Evolutionary conservation across 1,140 invertebrate genomes (phyloP).

Genomic region (Hypsibius dujardini): DNA sequence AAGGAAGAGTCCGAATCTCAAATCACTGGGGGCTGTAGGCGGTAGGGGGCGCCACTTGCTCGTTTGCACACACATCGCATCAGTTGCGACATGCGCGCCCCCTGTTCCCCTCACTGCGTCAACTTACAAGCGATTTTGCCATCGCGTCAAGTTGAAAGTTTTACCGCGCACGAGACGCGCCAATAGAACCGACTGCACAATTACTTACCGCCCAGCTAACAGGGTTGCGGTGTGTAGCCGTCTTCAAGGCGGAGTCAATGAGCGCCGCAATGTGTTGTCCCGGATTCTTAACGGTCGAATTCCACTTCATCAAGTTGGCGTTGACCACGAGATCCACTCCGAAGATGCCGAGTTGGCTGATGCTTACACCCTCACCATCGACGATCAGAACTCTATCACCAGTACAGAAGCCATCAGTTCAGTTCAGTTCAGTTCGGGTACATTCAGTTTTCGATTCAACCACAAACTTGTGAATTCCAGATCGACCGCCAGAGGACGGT

Average conservation of each 20-base stretch:
- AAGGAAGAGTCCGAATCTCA: background rate
- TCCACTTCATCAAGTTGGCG: background rate
- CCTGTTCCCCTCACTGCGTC: too few species aligned
- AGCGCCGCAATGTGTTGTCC: background rate
- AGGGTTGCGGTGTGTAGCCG: too few species aligned
- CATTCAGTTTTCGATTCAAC: background rate
- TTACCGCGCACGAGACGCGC: background rate
- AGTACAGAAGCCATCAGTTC: too few species aligned
- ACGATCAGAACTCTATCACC: background rate
- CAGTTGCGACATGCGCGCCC: too few species aligned
- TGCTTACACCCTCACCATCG: background rate
- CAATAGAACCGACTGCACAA: background rate
- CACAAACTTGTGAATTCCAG: background rate
- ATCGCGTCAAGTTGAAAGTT: too few species aligned
- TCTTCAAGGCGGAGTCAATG: background rate
- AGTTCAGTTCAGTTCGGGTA: background rate
- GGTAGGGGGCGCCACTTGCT: too few species aligned
- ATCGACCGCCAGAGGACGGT: background rate
- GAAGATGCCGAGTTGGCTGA: background rate
- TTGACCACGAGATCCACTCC: background rate
- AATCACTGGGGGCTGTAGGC: too few species aligned
- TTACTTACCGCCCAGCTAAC: conserved; percentile 9
- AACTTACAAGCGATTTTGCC: too few species aligned
- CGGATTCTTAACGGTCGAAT: background rate
- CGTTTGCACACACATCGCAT: too few species aligned